phyloP scores from a whole-genome alignment of 2,113 vertebrate genomes.

The Muntiacus reevesi region DNA sequence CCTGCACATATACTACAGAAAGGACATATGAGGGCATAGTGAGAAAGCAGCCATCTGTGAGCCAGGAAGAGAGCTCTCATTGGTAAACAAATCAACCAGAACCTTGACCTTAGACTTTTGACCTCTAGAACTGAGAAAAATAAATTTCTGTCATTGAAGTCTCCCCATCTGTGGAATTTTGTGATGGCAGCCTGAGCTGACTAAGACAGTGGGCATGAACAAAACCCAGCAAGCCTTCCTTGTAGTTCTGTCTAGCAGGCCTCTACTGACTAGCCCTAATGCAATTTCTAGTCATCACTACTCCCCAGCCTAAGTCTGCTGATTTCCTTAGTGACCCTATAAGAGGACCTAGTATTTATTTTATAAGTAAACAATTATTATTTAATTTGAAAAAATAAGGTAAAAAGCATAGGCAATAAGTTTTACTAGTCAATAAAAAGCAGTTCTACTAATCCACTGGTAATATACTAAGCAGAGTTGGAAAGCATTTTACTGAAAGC shows the following conservation, averaged over 20 bases:
- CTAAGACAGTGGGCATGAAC: neutral
- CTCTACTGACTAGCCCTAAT: neutral
- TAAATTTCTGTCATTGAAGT: neutral
- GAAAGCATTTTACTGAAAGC: slow-evolving; percentile 80
- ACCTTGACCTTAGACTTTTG: neutral
- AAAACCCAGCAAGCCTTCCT: neutral
- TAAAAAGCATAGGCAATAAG: slow-evolving; percentile 75
- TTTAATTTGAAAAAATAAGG: slow-evolving; percentile 68
- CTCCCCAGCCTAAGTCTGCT: neutral
- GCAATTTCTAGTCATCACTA: neutral
- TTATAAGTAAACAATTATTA: slow-evolving; percentile 33
- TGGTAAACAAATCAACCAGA: neutral
- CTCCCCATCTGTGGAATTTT: neutral
- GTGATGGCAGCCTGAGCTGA: neutral
- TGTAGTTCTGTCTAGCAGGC: neutral
- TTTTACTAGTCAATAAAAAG: slow-evolving; percentile 72
- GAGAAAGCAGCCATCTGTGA: neutral
- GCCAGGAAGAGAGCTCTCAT: neutral
- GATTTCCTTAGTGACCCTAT: neutral
- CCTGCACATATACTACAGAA: neutral
- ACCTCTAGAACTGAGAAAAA: neutral
- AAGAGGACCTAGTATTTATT: neutral
- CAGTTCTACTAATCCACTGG: slow-evolving; percentile 57
- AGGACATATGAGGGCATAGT: neutral
- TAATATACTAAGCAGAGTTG: slow-evolving; percentile 62